Conservation (phyloP, 2,113 vertebrate species). For the Cyphomyrus plagiostoma region DNA sequence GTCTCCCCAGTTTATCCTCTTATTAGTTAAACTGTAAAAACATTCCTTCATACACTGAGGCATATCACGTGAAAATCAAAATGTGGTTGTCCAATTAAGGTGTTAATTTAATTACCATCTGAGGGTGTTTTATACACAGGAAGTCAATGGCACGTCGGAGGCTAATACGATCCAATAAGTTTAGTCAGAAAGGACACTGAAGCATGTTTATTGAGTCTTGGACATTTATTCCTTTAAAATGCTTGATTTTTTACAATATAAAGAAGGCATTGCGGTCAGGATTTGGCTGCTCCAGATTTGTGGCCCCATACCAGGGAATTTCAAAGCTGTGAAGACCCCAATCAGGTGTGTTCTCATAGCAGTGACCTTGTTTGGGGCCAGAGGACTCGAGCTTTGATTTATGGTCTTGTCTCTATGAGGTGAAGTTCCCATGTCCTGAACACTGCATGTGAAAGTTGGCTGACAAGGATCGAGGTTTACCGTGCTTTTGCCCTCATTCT, state of each 20-base stretch:
- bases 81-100: background rate
- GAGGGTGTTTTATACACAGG: background rate
- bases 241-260: background rate
- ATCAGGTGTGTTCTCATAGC: background rate
- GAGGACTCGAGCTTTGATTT: background rate
- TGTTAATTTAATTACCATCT: background rate
- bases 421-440: background rate
- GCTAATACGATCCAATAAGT: conserved; percentile 44
- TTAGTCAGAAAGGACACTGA: background rate
- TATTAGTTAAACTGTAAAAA: background rate
- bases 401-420: background rate
- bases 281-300: background rate
- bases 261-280: background rate
- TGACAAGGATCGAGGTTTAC: background rate
- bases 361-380: background rate
- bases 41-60: background rate
- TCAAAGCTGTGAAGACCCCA: background rate
- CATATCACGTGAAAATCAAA: background rate
- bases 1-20: background rate
- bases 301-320: background rate
- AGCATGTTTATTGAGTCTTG: background rate
- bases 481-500: background rate
- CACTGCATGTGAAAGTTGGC: background rate
- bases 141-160: conserved; percentile 15
- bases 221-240: background rate